Evolutionary conservation across 2,113 vertebrate genomes (phyloP), one percentile per base, ranked within the genome.

Genomic region (Plectropomus leopardus): DNA sequence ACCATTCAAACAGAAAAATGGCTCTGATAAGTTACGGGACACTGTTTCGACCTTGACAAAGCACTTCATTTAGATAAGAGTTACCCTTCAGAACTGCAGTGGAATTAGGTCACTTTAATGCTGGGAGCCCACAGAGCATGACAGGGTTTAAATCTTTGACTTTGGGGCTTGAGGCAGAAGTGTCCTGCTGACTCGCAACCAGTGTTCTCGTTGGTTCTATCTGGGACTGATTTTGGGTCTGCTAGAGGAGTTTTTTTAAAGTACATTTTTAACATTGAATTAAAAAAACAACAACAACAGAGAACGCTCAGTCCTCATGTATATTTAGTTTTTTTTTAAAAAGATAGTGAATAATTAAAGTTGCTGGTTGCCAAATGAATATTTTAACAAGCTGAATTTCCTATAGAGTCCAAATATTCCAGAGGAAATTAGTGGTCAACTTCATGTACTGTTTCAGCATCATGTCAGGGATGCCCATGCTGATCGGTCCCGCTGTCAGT

Each of bases 41-140:
- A 75, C 21, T 14, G 65, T 80, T 86, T 51, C 78, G 83, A 90
- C 92, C 92, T 89, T 92, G 88, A 84, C 76, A 83, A 79, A 91
- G 83, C 60, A 83, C 85, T 86, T 93, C 3, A 85, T 90, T 91
- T 89, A 88, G 91, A 92, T 88, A 89, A 86, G 73, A 70, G 45
- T 88, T 79, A 76, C 51, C 73, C 76, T 75, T 74, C 7, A 16
- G 79, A 88, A 83, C 66, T 21, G 66, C 16, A 4, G 69, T 24
- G 47, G 72, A 90, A 88, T 86, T 75, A 85, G 86, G 87, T 91
- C 89, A 87, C 72, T 71, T 59, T 58, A 71, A 67, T 84, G 81
- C 78, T 65, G 0, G 47, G 7, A 75, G 85, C 60, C 60, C 57
- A 54, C 48, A 16, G 78, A 83, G 78, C 76, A 71, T 58, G 76